A percentile compares a stretch with the other conserved stretches of the same genome.
These are phyloP conservation scores for Squalus acanthias DNA, from an alignment of 2,797 vertebrate species.

Conservation along the genomic window DNA sequence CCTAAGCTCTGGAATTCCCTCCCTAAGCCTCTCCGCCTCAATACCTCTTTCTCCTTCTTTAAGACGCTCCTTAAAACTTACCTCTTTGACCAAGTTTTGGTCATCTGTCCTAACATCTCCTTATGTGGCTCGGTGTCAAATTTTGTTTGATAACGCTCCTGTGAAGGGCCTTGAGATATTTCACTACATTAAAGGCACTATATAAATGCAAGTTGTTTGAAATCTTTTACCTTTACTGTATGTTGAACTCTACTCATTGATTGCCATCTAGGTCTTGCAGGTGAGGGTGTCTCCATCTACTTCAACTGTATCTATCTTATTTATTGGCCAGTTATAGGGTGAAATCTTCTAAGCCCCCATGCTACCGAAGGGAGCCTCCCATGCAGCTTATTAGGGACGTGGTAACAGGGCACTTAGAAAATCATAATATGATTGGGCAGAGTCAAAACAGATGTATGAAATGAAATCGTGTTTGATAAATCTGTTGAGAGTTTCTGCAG, in stretches of 20 bases:
- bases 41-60: no score
- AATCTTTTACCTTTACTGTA: not conserved
- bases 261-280: not conserved
- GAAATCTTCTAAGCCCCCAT: not conserved
- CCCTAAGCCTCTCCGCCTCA: no score
- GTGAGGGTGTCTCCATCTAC: not conserved
- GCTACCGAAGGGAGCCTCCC: not conserved
- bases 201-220: not conserved
- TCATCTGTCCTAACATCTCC: not conserved
- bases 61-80: no score
- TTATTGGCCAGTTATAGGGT: not conserved
- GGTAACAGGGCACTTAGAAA: no score
- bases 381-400: not conserved
- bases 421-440: no score
- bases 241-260: not conserved
- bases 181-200: not conserved
- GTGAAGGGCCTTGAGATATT: not conserved
- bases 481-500: no score
- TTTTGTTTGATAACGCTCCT: not conserved
- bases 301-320: not conserved
- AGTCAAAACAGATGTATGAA: no score
- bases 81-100: no score
- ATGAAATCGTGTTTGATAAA: no score
- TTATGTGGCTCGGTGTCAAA: not conserved
- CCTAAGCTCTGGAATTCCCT: no score